A percentile compares a stretch with the other conserved stretches of the same genome.
Evolutionary conservation across 2,797 vertebrate genomes (phyloP).

Genomic region (Prionace glauca): DNA sequence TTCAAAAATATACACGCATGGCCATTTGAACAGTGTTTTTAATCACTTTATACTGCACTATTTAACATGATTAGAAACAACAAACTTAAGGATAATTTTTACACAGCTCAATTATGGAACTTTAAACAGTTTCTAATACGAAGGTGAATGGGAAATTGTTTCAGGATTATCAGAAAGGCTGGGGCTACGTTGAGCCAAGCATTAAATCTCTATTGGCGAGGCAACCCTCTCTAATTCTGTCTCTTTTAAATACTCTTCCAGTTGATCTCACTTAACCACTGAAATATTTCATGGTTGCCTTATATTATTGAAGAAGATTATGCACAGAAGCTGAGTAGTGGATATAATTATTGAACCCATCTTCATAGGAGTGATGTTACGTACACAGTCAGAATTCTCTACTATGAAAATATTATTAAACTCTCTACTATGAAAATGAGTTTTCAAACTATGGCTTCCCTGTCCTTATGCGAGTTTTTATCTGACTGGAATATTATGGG

Average conservation of each 20-base stretch:
- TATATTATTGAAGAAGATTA: background rate
- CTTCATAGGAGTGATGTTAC: background rate
- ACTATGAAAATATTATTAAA: no score
- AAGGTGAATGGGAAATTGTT: background rate
- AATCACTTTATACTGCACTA: constrained; percentile 26
- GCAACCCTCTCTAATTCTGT: background rate
- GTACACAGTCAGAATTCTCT: background rate
- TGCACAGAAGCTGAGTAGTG: background rate
- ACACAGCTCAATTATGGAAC: constrained; percentile 22
- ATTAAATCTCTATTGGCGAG: background rate
- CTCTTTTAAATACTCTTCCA: background rate
- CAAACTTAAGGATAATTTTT: constrained; percentile 23
- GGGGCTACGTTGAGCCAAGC: no score
- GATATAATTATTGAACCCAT: background rate
- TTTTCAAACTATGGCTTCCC: background rate
- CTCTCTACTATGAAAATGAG: background rate
- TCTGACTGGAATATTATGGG: background rate
- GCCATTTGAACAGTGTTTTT: background rate
- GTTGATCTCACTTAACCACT: background rate
- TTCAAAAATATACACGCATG: constrained; percentile 5
- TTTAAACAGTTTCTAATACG: background rate
- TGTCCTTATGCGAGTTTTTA: background rate
- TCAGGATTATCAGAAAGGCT: background rate
- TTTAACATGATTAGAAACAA: constrained; percentile 35
- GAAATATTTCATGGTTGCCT: background rate